Percentiles rank a stretch among this genome's conserved stretches.
These are phyloP conservation scores for Lampris megalopsis DNA, from an alignment of 2,113 vertebrate genomes.

Conservation along the genomic window DNA sequence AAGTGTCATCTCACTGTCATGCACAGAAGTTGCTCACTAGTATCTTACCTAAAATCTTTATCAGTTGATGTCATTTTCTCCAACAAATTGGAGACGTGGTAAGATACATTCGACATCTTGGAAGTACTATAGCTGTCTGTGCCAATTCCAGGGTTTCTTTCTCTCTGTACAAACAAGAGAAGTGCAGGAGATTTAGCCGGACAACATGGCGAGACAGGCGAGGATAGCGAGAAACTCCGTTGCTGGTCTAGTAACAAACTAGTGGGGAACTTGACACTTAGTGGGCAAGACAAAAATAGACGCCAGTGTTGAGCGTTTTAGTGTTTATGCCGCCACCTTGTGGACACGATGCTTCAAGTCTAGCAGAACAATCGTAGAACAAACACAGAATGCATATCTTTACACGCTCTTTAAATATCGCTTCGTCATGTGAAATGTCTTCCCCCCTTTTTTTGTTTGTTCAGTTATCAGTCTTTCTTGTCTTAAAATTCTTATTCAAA, in stretches of 20 bases:
- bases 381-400: no score
- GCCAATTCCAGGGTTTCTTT: neutral
- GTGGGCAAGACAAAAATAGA: conserved; percentile 76
- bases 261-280: conserved; percentile 77
- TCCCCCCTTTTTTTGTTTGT: no score
- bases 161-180: conserved; percentile 5
- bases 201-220: conserved; percentile 75
- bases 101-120: conserved; percentile 87
- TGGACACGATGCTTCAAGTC: conserved; percentile 33
- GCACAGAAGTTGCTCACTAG: neutral
- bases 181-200: conserved; percentile 38
- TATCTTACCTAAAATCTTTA: conserved; percentile 91
- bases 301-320: neutral
- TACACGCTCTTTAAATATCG: no score
- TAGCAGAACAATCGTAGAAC: neutral
- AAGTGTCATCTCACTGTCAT: conserved; percentile 60
- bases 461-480: no score
- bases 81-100: conserved; percentile 90
- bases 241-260: conserved; percentile 33
- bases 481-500: no score
- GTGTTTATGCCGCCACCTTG: conserved; percentile 33
- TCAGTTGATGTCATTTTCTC: conserved; percentile 95
- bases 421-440: no score
- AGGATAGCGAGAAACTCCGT: conserved; percentile 29
- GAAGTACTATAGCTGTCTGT: conserved; percentile 17